Evolutionary conservation across 2,113 vertebrate genomes (phyloP).

Genomic region (Xyrauchen texanus): DNA sequence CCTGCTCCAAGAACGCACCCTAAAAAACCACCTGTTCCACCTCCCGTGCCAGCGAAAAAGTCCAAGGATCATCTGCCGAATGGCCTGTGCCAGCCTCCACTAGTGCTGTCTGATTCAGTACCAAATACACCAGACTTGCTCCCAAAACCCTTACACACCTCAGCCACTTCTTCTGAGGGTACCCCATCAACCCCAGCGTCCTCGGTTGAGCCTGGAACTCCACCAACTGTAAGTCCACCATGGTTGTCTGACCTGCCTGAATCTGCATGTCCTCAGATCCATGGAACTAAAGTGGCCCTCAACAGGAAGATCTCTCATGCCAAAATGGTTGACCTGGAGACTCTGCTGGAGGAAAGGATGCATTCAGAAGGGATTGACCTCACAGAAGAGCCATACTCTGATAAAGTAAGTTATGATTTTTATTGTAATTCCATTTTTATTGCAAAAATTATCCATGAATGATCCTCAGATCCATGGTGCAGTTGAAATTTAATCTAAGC

Average conservation of each 20-base stretch:
- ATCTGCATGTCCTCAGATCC: conserved; percentile 79
- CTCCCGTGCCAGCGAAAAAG: conserved; percentile 95
- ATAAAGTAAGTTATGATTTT: conserved; percentile 79
- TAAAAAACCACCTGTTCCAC: conserved; percentile 87
- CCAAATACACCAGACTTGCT: conserved; percentile 76
- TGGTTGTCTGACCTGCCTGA: conserved; percentile 83
- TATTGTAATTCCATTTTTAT: no score
- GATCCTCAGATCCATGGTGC: no score
- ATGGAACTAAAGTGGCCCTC: conserved; percentile 81
- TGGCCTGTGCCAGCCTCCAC: conserved; percentile 77
- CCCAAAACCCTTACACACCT: conserved; percentile 72
- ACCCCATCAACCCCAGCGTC: conserved; percentile 64
- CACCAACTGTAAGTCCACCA: conserved; percentile 75
- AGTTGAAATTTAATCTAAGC: no score
- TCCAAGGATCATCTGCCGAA: conserved; percentile 88
- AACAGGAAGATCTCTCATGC: conserved; percentile 82
- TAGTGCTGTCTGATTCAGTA: conserved; percentile 68
- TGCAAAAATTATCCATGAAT: no score
- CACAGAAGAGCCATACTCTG: conserved; percentile 95
- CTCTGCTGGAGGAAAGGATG: conserved; percentile 85
- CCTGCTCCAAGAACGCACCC: conserved; percentile 74
- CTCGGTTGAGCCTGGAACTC: conserved; percentile 70
- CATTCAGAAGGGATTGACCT: conserved; percentile 88
- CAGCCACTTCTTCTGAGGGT: conserved; percentile 68
- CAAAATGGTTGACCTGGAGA: conserved; percentile 83